Evolutionary conservation across 92 coral and sea anemone species (phyloP), one percentile per base, ranked within the genome.

Genomic region (Pocillopora meandrina): DNA sequence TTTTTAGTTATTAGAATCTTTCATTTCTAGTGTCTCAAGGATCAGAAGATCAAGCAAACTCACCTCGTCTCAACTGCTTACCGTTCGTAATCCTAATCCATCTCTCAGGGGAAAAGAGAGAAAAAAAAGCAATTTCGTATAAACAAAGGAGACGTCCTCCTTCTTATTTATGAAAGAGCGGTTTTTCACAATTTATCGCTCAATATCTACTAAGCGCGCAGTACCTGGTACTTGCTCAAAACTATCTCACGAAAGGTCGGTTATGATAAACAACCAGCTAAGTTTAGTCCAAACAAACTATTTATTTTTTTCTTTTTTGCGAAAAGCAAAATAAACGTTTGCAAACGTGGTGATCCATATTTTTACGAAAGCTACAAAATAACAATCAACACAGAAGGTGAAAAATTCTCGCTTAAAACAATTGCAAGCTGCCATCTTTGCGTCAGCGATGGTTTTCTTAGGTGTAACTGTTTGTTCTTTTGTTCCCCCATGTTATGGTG

Each of bases 251-350:
- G 86, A 83, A 83, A 83, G 86, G 86, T 74, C 86, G 31, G n/a
- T 74, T 74, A 9, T 33, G 23, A 49, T 74, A 83, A 83, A 83
- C 86, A 83, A 83, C 86, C 86, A 76, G 86, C 52, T 21, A 8
- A 70, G 61, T 58, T 81, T 58, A 36, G 19, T 47, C 33, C 55
- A 47, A 80, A 82, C 52, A 63, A 59, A 5, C 9, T 59, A 16
- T 12, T 59, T 12, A 12, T 16, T 19, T 16, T 15, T 34, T 35
- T 70, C 16, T 70, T 36, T 16, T 12, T 16, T 16, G 20, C 55
- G 42, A 70, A 70, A 35, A n/a, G 9, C 56, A 15, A 2, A 49
- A 16, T 7, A 70, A 49, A 36, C 10, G 21, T 35, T 70, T 70
- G 23, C 56, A 70, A 9, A 55, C 21, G 18, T 10, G 73, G 20